phyloP scores from a whole-genome alignment of 2,888 invertebrate genomes.

The Conops quadrifasciatus region DNA sequence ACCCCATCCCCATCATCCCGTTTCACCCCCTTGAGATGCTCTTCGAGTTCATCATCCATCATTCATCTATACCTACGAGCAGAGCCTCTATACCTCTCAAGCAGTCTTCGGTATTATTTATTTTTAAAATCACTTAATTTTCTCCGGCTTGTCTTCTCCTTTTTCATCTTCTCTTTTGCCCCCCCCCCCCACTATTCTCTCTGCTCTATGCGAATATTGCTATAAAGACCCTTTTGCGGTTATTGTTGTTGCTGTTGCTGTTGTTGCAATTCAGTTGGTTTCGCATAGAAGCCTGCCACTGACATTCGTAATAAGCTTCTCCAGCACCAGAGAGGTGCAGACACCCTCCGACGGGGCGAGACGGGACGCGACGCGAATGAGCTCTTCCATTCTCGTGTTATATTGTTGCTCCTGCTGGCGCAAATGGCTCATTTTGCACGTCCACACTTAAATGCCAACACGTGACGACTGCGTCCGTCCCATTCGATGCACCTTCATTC shows the following conservation, averaged over 20 bases:
- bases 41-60: not conserved
- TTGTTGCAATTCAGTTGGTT: not conserved
- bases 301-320: slow-evolving; percentile 29
- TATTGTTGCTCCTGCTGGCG: not conserved
- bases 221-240: not conserved
- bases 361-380: not conserved
- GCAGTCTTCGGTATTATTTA: too few relatives aligned
- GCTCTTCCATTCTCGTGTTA: slow-evolving; percentile 20
- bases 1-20: not conserved
- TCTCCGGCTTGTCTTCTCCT: too few relatives aligned
- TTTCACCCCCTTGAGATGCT: not conserved
- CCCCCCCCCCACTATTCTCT: not conserved
- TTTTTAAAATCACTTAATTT: slow-evolving; percentile 31
- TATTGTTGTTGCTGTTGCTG: too few relatives aligned
- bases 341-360: too few relatives aligned
- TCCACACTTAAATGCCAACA: slow-evolving; percentile 62
- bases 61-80: too few relatives aligned
- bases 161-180: not conserved
- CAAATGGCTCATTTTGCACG: slow-evolving; percentile 59
- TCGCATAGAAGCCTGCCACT: not conserved
- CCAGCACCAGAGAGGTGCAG: too few relatives aligned
- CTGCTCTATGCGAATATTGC: not conserved
- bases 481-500: not conserved
- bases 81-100: too few relatives aligned
- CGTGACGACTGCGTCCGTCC: slow-evolving; percentile 56